These are phyloP conservation scores for Minunthozetes semirufus DNA, from an alignment of 2,888 invertebrate genomes.

Conservation along the genomic window DNA sequence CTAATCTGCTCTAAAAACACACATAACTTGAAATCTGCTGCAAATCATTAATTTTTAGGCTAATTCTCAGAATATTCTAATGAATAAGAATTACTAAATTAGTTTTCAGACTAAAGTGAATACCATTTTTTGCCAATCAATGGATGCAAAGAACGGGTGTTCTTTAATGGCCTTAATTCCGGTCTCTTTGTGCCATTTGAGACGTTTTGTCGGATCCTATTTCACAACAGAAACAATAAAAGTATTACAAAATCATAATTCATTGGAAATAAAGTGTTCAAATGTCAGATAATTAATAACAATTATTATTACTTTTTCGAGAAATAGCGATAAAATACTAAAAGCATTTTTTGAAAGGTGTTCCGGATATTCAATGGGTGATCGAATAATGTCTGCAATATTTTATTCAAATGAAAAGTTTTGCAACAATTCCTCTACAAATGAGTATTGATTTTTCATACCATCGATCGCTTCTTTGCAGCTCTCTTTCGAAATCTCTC, in stretches of 20 bases:
- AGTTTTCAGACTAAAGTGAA: not conserved
- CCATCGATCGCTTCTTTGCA: constrained; percentile 28
- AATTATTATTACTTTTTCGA: constrained; percentile 27
- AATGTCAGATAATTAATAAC: not conserved
- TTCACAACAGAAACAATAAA: not conserved
- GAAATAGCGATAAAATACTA: constrained; percentile 14
- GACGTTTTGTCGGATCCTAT: constrained; percentile 15
- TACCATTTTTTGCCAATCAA: constrained; percentile 32
- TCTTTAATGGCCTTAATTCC: constrained; percentile 8
- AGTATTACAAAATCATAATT: not conserved
- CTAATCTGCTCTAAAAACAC: not conserved
- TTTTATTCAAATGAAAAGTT: not conserved
- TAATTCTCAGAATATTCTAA: not conserved
- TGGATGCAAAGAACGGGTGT: constrained; percentile 25
- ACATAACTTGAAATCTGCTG: not conserved
- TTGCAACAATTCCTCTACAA: not conserved
- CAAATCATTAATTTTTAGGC: too few species aligned
- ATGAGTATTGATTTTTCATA: constrained; percentile 2
- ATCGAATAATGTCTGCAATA: constrained; percentile 21
- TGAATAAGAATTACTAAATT: not conserved
- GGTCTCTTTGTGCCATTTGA: constrained; percentile 21
- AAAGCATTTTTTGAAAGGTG: constrained; percentile 8
- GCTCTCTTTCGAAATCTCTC: constrained; percentile 21
- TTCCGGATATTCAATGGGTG: constrained; percentile 5
- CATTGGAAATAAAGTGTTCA: not conserved